These are phyloP conservation scores for Araneus ventricosus DNA, from an alignment of 1,140 invertebrate genomes.

Conservation along the genomic window DNA sequence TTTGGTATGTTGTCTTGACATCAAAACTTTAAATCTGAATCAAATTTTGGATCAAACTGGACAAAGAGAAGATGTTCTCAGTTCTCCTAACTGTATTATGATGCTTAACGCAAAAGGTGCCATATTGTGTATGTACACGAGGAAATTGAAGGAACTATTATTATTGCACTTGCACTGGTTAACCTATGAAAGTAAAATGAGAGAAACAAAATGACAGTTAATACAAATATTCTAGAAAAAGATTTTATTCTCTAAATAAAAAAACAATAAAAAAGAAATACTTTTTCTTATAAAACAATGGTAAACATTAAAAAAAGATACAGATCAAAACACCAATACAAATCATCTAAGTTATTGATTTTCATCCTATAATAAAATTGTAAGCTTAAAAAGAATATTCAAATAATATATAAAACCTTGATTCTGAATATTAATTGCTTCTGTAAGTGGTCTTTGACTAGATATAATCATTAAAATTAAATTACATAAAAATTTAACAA, in stretches of 20 bases:
- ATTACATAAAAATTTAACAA: neutral
- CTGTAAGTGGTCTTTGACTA: neutral
- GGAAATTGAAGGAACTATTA: too few relatives aligned
- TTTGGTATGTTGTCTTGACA: too few relatives aligned
- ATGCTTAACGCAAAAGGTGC: too few relatives aligned
- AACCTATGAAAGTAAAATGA: neutral
- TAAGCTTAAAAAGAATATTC: neutral
- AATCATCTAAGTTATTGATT: neutral
- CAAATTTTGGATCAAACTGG: too few relatives aligned
- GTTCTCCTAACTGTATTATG: too few relatives aligned
- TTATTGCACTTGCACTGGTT: too few relatives aligned
- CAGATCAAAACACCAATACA: neutral
- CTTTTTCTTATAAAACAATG: neutral
- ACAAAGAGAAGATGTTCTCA: too few relatives aligned
- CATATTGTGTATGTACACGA: too few relatives aligned
- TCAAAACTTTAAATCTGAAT: too few relatives aligned
- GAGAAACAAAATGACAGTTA: neutral
- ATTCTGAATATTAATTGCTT: neutral
- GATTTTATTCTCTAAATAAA: constrained; percentile 9
- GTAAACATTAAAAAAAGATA: neutral
- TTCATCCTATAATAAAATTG: neutral
- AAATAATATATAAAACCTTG: neutral
- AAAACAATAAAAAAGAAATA: neutral
- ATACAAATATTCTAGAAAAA: neutral
- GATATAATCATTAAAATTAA: neutral